phyloP scores from a whole-genome alignment of 2,888 invertebrate genomes.

The Papilio protenor region DNA sequence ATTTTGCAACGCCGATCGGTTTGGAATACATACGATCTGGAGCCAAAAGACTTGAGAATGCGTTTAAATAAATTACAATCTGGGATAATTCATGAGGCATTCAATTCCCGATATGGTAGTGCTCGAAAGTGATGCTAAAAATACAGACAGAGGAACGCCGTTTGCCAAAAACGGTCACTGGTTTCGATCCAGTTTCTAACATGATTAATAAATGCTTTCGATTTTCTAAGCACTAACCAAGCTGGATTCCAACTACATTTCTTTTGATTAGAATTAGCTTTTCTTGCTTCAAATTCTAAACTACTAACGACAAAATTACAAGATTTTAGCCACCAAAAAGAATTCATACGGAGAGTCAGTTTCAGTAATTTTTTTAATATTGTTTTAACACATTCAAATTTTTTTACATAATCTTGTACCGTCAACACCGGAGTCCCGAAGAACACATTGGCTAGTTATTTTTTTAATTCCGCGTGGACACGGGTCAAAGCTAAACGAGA shows the following conservation, averaged over 20 bases:
- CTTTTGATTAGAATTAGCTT: not conserved
- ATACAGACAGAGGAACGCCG: slow-evolving; percentile 56
- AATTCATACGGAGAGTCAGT: no score
- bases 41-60: slow-evolving; percentile 40
- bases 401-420: no score
- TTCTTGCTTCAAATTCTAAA: not conserved
- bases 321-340: no score
- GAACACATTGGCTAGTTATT: no score
- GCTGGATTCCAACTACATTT: not conserved
- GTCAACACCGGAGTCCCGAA: no score
- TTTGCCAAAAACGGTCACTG: slow-evolving; percentile 66
- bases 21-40: slow-evolving; percentile 18
- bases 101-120: slow-evolving; percentile 74
- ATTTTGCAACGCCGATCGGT: not conserved
- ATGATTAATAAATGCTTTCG: slow-evolving; percentile 43
- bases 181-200: slow-evolving; percentile 73
- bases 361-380: no score
- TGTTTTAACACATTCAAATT: no score
- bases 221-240: slow-evolving; percentile 15
- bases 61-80: slow-evolving; percentile 58
- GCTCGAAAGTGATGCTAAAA: slow-evolving; percentile 78
- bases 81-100: slow-evolving; percentile 81
- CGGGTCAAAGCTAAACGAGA: no score
- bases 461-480: no score
- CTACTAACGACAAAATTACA: no score